These are phyloP conservation scores for Amphiura filiformis DNA, from an alignment of 35 echinoderm and acorn worm genomes.

Conservation along the genomic window DNA sequence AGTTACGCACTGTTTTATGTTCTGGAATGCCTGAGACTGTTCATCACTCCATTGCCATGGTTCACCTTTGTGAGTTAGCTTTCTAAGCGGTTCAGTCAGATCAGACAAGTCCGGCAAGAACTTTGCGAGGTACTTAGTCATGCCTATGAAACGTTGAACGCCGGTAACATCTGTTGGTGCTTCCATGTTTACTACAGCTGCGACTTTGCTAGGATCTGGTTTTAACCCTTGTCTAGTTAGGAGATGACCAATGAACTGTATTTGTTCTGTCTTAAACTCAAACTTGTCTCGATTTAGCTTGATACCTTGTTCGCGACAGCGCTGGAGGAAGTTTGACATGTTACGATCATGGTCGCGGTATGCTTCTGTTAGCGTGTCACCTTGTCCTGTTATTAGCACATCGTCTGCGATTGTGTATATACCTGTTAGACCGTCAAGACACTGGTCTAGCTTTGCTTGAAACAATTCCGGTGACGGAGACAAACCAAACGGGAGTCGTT, in stretches of 20 bases:
- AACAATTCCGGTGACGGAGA: slow-evolving; percentile 31
- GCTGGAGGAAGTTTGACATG: background rate
- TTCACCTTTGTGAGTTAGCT: slow-evolving; percentile 32
- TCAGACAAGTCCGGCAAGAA: slow-evolving; percentile 54
- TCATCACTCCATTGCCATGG: slow-evolving; percentile 25
- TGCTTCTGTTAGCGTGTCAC: slow-evolving; percentile 46
- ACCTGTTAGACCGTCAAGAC: background rate
- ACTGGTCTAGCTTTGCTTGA: background rate
- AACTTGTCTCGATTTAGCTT: slow-evolving; percentile 63
- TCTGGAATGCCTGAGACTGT: slow-evolving; percentile 18
- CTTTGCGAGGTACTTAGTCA: slow-evolving; percentile 42
- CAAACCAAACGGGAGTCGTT: slow-evolving; percentile 24
- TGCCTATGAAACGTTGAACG: slow-evolving; percentile 15
- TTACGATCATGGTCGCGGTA: slow-evolving; percentile 8
- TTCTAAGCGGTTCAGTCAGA: slow-evolving; percentile 27
- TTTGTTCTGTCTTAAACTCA: slow-evolving; percentile 34
- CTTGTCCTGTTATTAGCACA: slow-evolving; percentile 24
- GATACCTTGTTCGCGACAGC: slow-evolving; percentile 9
- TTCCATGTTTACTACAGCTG: background rate
- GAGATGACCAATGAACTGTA: slow-evolving; percentile 37
- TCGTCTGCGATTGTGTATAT: slow-evolving; percentile 9
- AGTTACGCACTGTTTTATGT: slow-evolving; percentile 38
- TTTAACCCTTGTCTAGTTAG: slow-evolving; percentile 1
- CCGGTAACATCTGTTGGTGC: slow-evolving; percentile 15
- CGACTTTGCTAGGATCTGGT: slow-evolving; percentile 5